A percentile compares a stretch with the other conserved stretches of the same genome.
phyloP scores from a whole-genome alignment of 2,113 vertebrate genomes.

The Pseudois nayaur region DNA sequence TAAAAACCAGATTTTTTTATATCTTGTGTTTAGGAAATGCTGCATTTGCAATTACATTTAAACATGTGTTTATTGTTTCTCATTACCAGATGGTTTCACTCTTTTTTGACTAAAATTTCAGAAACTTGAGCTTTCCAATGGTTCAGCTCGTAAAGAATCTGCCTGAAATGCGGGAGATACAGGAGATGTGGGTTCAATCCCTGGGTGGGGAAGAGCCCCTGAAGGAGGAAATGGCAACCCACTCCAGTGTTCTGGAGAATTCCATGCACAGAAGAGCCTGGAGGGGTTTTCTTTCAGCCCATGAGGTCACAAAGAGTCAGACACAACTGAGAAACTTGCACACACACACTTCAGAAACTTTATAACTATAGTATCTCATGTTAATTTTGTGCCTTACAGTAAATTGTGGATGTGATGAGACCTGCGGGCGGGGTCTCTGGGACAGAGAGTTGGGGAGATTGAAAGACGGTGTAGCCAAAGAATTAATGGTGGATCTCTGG shows the following conservation, averaged over 20 bases:
- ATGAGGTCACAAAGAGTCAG: neutral
- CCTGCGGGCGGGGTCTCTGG: neutral
- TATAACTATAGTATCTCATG: neutral
- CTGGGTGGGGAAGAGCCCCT: neutral
- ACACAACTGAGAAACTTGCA: neutral
- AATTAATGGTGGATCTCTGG: neutral
- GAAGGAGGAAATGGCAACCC: neutral
- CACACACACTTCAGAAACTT: neutral
- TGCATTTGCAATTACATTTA: slow-evolving; percentile 6
- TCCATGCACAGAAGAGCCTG: neutral
- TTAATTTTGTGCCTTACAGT: neutral
- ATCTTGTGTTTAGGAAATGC: slow-evolving; percentile 8
- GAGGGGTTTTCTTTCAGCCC: neutral
- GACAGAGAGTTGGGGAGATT: neutral
- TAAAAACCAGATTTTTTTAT: neutral
- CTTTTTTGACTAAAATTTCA: neutral
- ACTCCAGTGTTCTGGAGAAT: neutral
- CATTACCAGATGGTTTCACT: neutral
- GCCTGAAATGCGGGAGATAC: neutral
- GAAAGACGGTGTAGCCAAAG: neutral
- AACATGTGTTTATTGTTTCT: slow-evolving; percentile 21
- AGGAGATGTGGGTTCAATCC: neutral
- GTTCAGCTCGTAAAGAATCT: neutral
- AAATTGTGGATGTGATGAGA: neutral
- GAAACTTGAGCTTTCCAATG: neutral